A percentile compares a stretch with the other conserved stretches of the same genome.
Evolutionary conservation across 2,888 invertebrate species (phyloP).

Genomic region (Tachina grossa): DNA sequence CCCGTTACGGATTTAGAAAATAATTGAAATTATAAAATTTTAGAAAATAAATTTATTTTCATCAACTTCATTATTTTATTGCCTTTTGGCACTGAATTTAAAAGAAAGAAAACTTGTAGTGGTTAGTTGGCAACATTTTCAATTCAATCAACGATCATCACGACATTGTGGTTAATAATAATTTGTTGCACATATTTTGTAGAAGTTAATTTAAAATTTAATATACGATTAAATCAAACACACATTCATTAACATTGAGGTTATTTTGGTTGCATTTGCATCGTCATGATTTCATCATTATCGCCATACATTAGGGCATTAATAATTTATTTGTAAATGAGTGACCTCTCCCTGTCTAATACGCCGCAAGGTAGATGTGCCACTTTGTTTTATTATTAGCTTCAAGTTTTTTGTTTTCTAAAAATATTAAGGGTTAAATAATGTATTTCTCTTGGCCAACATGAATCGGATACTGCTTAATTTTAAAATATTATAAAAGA

Average conservation of each 20-base stretch:
- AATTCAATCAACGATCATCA: conserved; percentile 41
- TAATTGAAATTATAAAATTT: too few relatives aligned
- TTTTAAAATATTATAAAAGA: too few relatives aligned
- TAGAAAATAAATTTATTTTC: too few relatives aligned
- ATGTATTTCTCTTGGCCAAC: too few relatives aligned
- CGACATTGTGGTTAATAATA: conserved; percentile 23
- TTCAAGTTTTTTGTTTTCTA: background rate
- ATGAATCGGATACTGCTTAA: too few relatives aligned
- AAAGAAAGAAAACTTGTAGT: too few relatives aligned
- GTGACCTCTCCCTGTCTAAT: background rate
- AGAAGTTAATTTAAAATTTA: conserved; percentile 3
- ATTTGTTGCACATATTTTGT: background rate
- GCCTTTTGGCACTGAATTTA: too few relatives aligned
- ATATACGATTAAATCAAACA: background rate
- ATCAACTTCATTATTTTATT: too few relatives aligned
- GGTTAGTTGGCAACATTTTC: background rate
- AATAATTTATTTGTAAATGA: conserved; percentile 21
- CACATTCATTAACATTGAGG: conserved; percentile 18
- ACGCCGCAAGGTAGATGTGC: background rate
- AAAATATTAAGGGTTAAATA: background rate
- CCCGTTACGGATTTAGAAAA: too few relatives aligned
- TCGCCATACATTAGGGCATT: background rate
- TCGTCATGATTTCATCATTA: conserved; percentile 27
- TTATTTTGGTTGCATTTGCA: conserved; percentile 44
- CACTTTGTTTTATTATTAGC: background rate